Percentiles rank a stretch among this genome's conserved stretches.
Evolutionary conservation across 2,888 invertebrate genomes (phyloP).

Genomic region (Napeogenes inachia): DNA sequence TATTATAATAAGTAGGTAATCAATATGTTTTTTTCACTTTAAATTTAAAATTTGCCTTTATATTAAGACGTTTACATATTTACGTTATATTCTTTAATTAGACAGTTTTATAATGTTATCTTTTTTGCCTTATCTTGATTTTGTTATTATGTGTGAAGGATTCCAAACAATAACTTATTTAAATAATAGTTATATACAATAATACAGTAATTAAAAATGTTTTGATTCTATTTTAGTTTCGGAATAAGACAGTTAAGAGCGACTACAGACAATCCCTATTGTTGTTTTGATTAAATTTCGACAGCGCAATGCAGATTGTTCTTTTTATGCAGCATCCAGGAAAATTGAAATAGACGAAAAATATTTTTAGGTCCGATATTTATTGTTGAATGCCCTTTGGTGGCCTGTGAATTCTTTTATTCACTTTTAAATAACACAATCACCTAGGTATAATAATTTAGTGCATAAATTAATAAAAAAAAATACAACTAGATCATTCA

Average conservation of each 20-base stretch:
- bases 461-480: no score
- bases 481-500: no score
- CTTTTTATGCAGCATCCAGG: constrained; percentile 48
- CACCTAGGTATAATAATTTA: neutral
- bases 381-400: constrained; percentile 22
- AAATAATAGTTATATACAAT: no score
- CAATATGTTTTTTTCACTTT: no score
- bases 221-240: constrained; percentile 21
- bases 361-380: constrained; percentile 40
- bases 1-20: no score
- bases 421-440: constrained; percentile 8
- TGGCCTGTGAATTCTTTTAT: constrained; percentile 11
- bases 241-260: constrained; percentile 44
- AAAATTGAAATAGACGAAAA: constrained; percentile 45
- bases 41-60: no score
- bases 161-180: no score
- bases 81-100: no score
- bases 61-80: no score
- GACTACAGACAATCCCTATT: constrained; percentile 53
- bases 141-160: no score
- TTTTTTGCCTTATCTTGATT: no score
- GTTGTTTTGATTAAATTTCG: constrained; percentile 74
- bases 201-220: neutral
- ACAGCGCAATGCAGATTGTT: constrained; percentile 59
- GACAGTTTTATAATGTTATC: no score